Conservation (phyloP, 1,140 invertebrate genomes). For the Brevipalpus yothersi region DNA sequence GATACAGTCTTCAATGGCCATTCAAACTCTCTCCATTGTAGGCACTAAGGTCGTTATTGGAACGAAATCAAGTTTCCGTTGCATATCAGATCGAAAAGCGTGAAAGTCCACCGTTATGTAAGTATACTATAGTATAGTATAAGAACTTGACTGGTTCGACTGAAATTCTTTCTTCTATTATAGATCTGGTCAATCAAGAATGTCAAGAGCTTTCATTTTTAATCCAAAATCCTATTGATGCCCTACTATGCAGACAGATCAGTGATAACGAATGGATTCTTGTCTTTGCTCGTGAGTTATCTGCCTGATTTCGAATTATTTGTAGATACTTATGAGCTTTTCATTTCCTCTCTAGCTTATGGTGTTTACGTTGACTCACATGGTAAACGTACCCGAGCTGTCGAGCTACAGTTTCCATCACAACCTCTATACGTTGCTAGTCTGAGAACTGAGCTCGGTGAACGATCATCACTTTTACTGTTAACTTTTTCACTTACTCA, state of each 20-base stretch:
- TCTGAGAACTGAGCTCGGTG: not conserved
- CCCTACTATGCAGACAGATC: constrained; percentile 54
- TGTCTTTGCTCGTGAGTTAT: constrained; percentile 24
- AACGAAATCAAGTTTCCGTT: constrained; percentile 66
- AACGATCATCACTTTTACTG: not conserved
- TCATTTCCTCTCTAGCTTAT: constrained; percentile 32
- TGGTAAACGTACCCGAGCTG: constrained; percentile 63
- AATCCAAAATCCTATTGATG: constrained; percentile 64
- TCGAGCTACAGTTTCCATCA: constrained; percentile 94
- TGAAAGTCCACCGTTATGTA: constrained; percentile 6
- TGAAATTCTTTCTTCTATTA: constrained; percentile 14
- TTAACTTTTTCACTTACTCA: constrained; percentile 33
- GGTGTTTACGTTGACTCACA: constrained; percentile 82
- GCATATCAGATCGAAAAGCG: constrained; percentile 33
- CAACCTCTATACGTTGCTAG: constrained; percentile 30
- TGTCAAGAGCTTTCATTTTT: constrained; percentile 68
- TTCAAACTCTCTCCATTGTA: constrained; percentile 58
- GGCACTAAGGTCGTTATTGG: constrained; percentile 69
- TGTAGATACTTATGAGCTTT: constrained; percentile 46
- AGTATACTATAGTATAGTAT: not conserved
- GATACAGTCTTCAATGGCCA: constrained; percentile 60
- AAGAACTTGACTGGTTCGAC: not conserved
- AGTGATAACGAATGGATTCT: constrained; percentile 28
- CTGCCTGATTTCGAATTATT: constrained; percentile 23
- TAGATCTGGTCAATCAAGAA: constrained; percentile 76